A percentile compares a stretch with the other conserved stretches of the same genome.
These are phyloP conservation scores for Aphrophora alni DNA, from an alignment of 2,888 invertebrate species.

Conservation along the genomic window DNA sequence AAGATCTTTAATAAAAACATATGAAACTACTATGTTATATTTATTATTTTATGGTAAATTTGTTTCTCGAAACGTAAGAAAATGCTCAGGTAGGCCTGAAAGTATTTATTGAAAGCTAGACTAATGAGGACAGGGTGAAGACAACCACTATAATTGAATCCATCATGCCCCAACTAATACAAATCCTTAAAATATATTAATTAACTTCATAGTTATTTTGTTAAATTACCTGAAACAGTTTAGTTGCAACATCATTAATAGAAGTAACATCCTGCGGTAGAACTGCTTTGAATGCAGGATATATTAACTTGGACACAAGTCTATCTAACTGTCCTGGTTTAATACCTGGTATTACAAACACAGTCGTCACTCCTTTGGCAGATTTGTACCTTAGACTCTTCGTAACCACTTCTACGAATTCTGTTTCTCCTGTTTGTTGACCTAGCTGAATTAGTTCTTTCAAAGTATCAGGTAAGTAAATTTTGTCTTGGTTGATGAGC, in stretches of 20 bases:
- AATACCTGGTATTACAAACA: constrained; percentile 43
- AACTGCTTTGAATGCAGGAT: constrained; percentile 42
- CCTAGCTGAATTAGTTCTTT: not conserved
- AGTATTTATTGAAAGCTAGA: too few species aligned
- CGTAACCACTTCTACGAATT: constrained; percentile 35
- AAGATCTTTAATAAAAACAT: too few species aligned
- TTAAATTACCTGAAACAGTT: constrained; percentile 28
- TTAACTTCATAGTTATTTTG: too few species aligned
- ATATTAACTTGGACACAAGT: constrained; percentile 36
- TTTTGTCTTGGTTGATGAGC: not conserved
- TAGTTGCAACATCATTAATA: constrained; percentile 34
- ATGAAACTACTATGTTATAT: too few species aligned
- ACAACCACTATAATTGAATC: too few species aligned
- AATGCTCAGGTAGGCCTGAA: too few species aligned
- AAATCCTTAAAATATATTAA: too few species aligned
- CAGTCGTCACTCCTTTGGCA: constrained; percentile 36
- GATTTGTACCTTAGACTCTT: constrained; percentile 22
- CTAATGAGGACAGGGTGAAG: too few species aligned
- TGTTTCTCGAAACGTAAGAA: too few species aligned
- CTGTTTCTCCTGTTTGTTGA: not conserved
- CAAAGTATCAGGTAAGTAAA: not conserved
- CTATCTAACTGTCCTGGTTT: constrained; percentile 36
- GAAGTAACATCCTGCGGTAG: constrained; percentile 32
- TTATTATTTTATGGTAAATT: too few species aligned
- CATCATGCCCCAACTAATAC: too few species aligned